Evolutionary conservation across 2,888 invertebrate species (phyloP), one percentile per base, ranked within the genome.

Genomic region (Lypha dubia): DNA sequence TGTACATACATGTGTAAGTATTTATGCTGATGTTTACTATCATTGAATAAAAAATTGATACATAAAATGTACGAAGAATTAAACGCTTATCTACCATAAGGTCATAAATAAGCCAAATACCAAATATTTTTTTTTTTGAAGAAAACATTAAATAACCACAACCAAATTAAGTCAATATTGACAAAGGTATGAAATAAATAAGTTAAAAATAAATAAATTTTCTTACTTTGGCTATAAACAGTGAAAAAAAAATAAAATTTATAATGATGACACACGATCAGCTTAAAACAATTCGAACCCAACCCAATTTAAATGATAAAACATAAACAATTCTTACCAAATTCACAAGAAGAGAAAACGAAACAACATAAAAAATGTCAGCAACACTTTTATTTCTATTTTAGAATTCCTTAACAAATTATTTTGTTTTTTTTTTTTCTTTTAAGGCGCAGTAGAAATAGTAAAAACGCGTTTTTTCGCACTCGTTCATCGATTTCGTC

Each of bases 111-210:
- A 79, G 70, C 28, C 28, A 62, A 60, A 80, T 38, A 80, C 51
- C 71, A 74, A 62, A 44, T 5, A 58, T 8, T 28, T 51, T 51
- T 20, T 53, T 20, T 32, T n/a, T 53, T 28, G 28, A 79, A 67
- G 41, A 71, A 65, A 49, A 41, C 56, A 24, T 46, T 28, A 44
- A 62, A 67, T n/a, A 79, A 71, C 63, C 53, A 46, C 44, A 73
- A 38, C 51, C n/a, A 73, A 84, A 76, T 81, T 81, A 81, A 81
- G 60, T 73, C 81, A 84, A 84, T 84, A 84, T 84, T 84, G 84
- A 84, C 81, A 79, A 81, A 84, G 84, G 84, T 84, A 79, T 81
- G 20, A 81, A 83, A 73, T 32, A 63, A 71, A 70, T 75, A 75
- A 76, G 41, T 38, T 62, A 58, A 76, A 75, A 65, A n/a, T n/a